phyloP scores from a whole-genome alignment of 92 coral and sea anemone genomes.

The Siderastrea radians region DNA sequence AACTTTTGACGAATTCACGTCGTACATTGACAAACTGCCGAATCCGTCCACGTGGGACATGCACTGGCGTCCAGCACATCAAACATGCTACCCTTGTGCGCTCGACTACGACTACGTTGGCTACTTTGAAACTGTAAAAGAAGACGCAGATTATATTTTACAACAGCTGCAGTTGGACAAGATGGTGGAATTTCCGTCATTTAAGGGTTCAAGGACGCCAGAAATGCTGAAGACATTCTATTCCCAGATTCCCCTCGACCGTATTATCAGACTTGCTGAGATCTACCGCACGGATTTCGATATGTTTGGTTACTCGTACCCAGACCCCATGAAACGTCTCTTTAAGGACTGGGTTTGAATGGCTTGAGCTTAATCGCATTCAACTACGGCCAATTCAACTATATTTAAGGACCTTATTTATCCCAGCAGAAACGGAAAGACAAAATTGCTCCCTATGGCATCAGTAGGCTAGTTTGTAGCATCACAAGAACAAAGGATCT shows the following conservation, averaged over 20 bases:
- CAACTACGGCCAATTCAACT: too few species aligned
- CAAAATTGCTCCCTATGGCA: too few species aligned
- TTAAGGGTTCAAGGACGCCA: conserved; percentile 23
- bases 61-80: conserved; percentile 48
- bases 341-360: conserved; percentile 22
- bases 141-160: conserved; percentile 34
- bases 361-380: too few species aligned
- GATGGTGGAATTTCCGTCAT: conserved; percentile 28
- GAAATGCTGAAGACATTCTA: conserved; percentile 1
- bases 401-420: too few species aligned
- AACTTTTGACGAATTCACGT: conserved; percentile 27
- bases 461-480: too few species aligned
- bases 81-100: conserved; percentile 31
- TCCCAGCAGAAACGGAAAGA: too few species aligned
- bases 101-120: conserved; percentile 23
- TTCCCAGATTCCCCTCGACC: conserved; percentile 35
- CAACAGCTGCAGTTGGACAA: conserved; percentile 7
- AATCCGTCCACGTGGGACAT: conserved; percentile 21
- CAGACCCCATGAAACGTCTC: conserved; percentile 17
- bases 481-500: too few species aligned
- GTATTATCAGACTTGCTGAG: conserved; percentile 13
- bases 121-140: conserved; percentile 27
- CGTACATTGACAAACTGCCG: conserved; percentile 6
- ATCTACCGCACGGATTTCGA: conserved; percentile 35
- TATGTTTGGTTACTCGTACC: conserved; percentile 35